A percentile compares a stretch with the other conserved stretches of the same genome.
Evolutionary conservation across 2,113 vertebrate genomes (phyloP).

Genomic region (Cochlearius cochlearius): DNA sequence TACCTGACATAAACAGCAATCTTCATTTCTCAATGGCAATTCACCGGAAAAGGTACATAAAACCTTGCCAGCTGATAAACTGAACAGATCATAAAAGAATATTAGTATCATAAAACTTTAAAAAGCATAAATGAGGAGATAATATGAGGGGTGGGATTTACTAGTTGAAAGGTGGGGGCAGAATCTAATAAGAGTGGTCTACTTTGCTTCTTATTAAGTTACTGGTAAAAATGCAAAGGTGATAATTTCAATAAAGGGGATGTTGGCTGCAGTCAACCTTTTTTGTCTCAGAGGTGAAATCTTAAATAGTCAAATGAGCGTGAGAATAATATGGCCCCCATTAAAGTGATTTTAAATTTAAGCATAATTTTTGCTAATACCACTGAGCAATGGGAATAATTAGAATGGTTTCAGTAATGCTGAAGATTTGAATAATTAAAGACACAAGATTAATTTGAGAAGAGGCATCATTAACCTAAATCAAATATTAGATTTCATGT

Average conservation of each 20-base stretch:
- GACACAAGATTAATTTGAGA: constrained; percentile 71
- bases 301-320: constrained; percentile 61
- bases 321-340: constrained; percentile 54
- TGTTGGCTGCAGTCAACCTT: constrained; percentile 52
- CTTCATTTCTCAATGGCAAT: constrained; percentile 52
- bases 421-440: constrained; percentile 78
- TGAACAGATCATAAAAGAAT: constrained; percentile 71
- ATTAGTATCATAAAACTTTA: constrained; percentile 67
- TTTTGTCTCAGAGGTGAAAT: constrained; percentile 67
- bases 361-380: constrained; percentile 74
- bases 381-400: constrained; percentile 72
- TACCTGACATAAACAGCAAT: constrained; percentile 49
- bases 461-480: constrained; percentile 74
- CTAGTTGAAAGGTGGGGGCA: constrained; percentile 30
- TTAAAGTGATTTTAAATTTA: constrained; percentile 75
- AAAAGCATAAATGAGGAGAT: constrained; percentile 66
- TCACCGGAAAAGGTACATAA: constrained; percentile 52
- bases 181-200: constrained; percentile 40
- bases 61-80: constrained; percentile 66
- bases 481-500: constrained; percentile 71
- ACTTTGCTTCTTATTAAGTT: constrained; percentile 26
- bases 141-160: constrained; percentile 66
- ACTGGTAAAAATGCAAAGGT: constrained; percentile 56
- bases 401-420: constrained; percentile 68
- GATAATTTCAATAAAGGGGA: constrained; percentile 64